Evolutionary conservation across 1,140 invertebrate species (phyloP).

Genomic region (Euwallacea fornicatus): DNA sequence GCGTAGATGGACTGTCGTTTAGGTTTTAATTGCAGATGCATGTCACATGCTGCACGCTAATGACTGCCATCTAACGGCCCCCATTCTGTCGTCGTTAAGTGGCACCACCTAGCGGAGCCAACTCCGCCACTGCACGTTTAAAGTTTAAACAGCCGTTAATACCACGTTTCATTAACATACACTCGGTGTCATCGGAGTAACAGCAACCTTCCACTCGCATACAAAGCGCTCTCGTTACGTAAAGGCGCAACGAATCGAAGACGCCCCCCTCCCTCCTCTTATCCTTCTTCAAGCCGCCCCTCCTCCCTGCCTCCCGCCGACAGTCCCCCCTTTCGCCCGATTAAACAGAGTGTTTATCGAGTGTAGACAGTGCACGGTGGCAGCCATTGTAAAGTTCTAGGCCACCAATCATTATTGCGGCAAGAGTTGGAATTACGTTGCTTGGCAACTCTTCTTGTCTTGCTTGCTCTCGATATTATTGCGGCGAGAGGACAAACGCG

Average conservation of each 20-base stretch:
- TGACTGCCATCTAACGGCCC: no score
- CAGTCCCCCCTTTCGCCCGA: conserved; percentile 5
- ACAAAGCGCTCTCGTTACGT: conserved; percentile 7
- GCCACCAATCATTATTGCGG: conserved; percentile 47
- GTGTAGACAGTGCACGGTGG: conserved; percentile 38
- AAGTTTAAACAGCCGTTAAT: neutral
- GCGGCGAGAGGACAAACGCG: conserved; percentile 4
- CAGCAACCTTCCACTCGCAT: neutral
- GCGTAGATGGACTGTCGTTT: no score
- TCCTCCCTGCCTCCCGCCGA: conserved; percentile 9
- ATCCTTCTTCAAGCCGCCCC: neutral
- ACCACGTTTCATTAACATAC: conserved; percentile 8
- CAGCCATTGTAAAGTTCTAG: conserved; percentile 46
- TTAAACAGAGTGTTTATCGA: conserved; percentile 45
- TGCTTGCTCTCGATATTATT: conserved; percentile 11
- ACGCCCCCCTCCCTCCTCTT: neutral
- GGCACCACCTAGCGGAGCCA: no score
- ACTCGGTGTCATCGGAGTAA: conserved; percentile 1
- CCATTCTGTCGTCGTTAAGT: no score
- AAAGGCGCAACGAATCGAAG: conserved; percentile 7
- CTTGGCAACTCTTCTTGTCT: conserved; percentile 43
- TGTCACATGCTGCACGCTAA: no score
- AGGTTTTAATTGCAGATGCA: no score
- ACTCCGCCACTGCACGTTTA: no score
- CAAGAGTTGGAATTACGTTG: conserved; percentile 47